Percentiles rank a stretch among this genome's conserved stretches.
These are phyloP conservation scores for Coryphaenoides rupestris DNA, from an alignment of 2,113 vertebrate species.

Conservation along the genomic window DNA sequence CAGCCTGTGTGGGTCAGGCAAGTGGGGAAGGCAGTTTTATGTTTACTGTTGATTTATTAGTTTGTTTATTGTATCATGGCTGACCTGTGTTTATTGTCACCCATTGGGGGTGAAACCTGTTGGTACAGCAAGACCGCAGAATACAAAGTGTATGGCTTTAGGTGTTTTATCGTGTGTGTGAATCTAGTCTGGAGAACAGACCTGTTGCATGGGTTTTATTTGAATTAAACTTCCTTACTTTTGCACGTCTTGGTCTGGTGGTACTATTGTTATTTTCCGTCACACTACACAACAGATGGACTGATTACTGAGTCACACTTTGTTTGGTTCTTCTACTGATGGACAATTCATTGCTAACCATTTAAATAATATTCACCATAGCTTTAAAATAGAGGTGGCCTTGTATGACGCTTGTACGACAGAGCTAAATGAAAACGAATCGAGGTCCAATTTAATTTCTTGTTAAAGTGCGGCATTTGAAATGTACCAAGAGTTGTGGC, in stretches of 20 bases:
- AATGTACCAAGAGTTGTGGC: too few species aligned
- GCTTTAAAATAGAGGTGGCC: too few species aligned
- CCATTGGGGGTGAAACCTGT: slow-evolving; percentile 9
- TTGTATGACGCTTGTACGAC: too few species aligned
- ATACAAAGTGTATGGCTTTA: slow-evolving; percentile 40
- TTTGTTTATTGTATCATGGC: slow-evolving; percentile 32
- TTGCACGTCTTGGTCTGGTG: slow-evolving; percentile 52
- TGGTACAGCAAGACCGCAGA: slow-evolving; percentile 42
- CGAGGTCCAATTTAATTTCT: too few species aligned
- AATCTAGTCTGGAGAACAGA: slow-evolving; percentile 54
- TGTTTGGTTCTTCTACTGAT: too few species aligned
- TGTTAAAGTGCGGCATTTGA: too few species aligned
- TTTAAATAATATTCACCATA: too few species aligned
- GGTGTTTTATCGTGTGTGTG: slow-evolving; percentile 58
- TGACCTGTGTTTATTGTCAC: slow-evolving; percentile 24
- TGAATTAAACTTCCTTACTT: slow-evolving; percentile 68
- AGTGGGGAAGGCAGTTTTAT: neutral
- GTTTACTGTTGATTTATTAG: neutral
- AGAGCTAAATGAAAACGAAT: too few species aligned
- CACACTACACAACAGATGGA: neutral
- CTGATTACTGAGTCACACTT: neutral
- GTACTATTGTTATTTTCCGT: slow-evolving; percentile 21
- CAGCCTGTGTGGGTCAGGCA: neutral
- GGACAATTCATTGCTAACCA: too few species aligned
- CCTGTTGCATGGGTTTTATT: slow-evolving; percentile 67